Base-by-base conservation (phyloP, 1,140 invertebrate genomes). In the Magallana angulata region DNA sequence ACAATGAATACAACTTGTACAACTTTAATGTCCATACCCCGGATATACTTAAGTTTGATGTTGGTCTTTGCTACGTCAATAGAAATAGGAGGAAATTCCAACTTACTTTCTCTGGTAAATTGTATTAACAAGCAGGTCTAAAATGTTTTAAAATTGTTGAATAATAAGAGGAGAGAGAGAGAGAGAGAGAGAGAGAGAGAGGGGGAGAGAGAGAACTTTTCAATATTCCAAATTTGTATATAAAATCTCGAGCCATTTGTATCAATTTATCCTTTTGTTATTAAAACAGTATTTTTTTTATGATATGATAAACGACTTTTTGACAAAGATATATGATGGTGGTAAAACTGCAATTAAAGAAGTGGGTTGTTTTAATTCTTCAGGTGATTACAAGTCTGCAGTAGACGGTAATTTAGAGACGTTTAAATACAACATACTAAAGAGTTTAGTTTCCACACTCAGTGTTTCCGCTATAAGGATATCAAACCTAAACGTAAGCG, bases 1-100 rank as follows among this genome's bases (percentile, higher is more conserved):
- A 90, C 57, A 90, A 88, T 59, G 87, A 91, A 57, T 91, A 90
- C 57, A 92, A 92, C 58, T 76, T 92, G 14, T 92, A 91, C 80
- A 89, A 92, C 82, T 92, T 91, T 85, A 86, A 88, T 18, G 91
- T 89, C 36, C 62, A 82, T 7, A 87, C 91, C 36, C 92, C 92
- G 18, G 87, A 91, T 57, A 56, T 92, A 64, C 57, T 92, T 4
- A 87, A 86, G 2, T 92, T 90, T 84, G 92, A 92, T 87, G 90
- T 92, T 18, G 89, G 90, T 64, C 86, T 87, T 1, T 92, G 92
- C 68, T 92, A 91, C 64, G 62, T 86, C 30, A 83, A 86, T 57
- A 87, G 64, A 5, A 89, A 91, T 48, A 82, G 89, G 30, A 85
- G 88, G 12, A 91, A 90, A 30, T 90, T 91, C 82, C 89, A 89